Evolutionary conservation across 2,797 vertebrate genomes (phyloP), one percentile per base, ranked within the genome.

Genomic region (Pterois miles): DNA sequence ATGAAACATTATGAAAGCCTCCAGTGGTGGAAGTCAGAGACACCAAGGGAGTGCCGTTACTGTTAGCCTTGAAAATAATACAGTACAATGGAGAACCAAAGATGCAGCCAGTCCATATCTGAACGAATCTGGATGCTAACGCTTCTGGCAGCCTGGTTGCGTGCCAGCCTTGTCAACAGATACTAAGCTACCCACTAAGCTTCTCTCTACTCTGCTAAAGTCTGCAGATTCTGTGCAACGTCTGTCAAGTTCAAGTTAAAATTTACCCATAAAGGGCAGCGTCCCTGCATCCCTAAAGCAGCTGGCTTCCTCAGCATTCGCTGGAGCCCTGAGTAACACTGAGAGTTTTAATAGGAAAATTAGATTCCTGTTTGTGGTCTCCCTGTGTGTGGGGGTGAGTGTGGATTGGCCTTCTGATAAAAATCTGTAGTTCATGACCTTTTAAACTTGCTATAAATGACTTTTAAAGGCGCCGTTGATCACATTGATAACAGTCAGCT

Each of bases 111-210:
- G 74, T 78, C 88, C 60, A 25, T 79, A 78, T 88, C 62, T 71
- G 50, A 78, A 79, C 64, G 27, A 77, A 84, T 85, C 80, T 76
- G 81, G 71, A 80, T 80, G 65, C 73, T 68, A 74, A 84, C 48
- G 70, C 80, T 83, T 87, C 82, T 90, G 88, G 82, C 78, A 72
- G 86, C 66, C 87, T 79, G 91, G 83, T 89, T 87, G 83, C 74
- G 38, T 88, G 90, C 86, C 85, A 91, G 82, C 13, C 81, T 77
- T 83, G 91, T 93, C 88, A 92, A 94, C 86, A 93, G 85, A 91
- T 85, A 77, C 86, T 88, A 90, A 93, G 91, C 90, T 88, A 87
- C 76, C 76, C 78, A 76, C 79, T 92, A 92, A 94, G 89, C 91
- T 85, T 82, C 85, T 80, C 79, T 84, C 81, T 68, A 69, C 87